Conservation (phyloP, 30 jellyfish, hydroid and myxozoan genomes). For the Sanderia malayensis region DNA sequence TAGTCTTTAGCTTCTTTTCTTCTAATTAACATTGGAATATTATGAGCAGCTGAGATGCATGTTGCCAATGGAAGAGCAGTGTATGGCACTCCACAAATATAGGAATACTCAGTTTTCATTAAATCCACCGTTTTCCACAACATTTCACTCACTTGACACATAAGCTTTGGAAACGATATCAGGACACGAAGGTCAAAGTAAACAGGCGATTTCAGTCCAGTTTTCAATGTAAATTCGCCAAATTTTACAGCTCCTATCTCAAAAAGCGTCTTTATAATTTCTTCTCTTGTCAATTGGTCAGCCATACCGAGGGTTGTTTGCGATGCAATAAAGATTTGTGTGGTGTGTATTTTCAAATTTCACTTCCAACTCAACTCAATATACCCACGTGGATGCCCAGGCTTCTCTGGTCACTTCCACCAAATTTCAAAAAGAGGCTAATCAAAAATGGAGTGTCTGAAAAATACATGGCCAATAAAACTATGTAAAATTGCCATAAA, state of each 20-base stretch:
- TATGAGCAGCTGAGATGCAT: conserved; percentile 70
- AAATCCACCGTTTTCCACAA: conserved; percentile 51
- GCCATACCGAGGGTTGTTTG: too few relatives aligned
- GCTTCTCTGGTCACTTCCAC: too few relatives aligned
- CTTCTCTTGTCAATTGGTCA: background rate
- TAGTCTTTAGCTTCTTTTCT: conserved; percentile 93
- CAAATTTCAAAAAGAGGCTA: too few relatives aligned
- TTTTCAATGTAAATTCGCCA: conserved; percentile 75
- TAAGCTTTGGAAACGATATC: conserved; percentile 10
- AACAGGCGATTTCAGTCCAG: conserved; percentile 39
- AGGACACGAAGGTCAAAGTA: conserved; percentile 1
- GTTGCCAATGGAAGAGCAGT: conserved; percentile 94
- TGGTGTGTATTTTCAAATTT: too few relatives aligned
- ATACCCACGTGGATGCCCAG: too few relatives aligned
- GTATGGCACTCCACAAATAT: conserved; percentile 91
- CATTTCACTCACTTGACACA: conserved; percentile 60
- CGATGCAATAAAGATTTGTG: too few relatives aligned
- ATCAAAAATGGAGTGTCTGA: too few relatives aligned
- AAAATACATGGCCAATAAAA: too few relatives aligned
- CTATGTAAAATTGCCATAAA: too few relatives aligned
- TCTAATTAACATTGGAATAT: conserved; percentile 80
- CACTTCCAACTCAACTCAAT: too few relatives aligned
- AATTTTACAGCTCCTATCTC: conserved; percentile 71
- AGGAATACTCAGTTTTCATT: conserved; percentile 44
- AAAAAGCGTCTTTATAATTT: conserved; percentile 32